Evolutionary conservation across 1,140 invertebrate genomes (phyloP).

Genomic region (Luehdorfia chinensis): DNA sequence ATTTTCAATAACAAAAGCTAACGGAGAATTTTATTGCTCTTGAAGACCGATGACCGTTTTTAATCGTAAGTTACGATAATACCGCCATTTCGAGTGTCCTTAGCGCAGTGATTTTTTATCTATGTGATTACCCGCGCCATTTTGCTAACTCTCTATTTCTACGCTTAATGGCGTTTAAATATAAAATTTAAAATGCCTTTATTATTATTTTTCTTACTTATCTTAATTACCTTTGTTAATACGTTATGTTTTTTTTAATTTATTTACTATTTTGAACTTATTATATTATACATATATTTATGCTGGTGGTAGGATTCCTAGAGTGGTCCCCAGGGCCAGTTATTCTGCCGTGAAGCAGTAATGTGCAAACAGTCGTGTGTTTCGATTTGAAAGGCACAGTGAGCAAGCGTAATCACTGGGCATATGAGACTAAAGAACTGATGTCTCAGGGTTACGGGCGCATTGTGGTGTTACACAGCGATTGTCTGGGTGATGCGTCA

Average conservation of each 20-base stretch:
- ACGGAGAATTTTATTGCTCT: not conserved
- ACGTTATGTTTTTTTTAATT: not conserved
- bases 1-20: too few relatives aligned
- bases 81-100: not conserved
- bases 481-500: too few relatives aligned
- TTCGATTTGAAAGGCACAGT: too few relatives aligned
- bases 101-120: not conserved
- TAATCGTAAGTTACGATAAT: not conserved
- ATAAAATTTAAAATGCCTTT: not conserved
- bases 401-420: too few relatives aligned
- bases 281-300: too few relatives aligned
- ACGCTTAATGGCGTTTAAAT: not conserved
- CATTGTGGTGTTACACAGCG: too few relatives aligned
- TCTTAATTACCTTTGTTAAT: not conserved
- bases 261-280: not conserved
- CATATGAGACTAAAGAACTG: too few relatives aligned
- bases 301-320: too few relatives aligned
- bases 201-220: not conserved
- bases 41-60: not conserved
- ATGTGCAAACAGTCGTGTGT: too few relatives aligned
- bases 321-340: too few relatives aligned
- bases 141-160: not conserved
- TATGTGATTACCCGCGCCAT: not conserved
- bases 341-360: too few relatives aligned
- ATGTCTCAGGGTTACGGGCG: too few relatives aligned